phyloP scores from a whole-genome alignment of 2,113 vertebrate species.

The Microcebus ravelobensis region DNA sequence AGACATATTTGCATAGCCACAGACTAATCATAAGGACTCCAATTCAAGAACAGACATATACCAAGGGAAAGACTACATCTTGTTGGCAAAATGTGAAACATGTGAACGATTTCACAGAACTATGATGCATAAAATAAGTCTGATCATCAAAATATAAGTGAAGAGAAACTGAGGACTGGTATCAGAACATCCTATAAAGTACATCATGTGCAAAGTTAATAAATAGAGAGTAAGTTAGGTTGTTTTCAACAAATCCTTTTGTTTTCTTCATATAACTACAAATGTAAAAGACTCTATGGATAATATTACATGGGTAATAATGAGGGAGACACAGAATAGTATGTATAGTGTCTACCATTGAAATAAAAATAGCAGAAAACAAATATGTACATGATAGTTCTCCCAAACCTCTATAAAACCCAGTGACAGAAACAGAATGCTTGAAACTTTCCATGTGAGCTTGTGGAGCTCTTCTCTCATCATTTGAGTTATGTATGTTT shows the following conservation, averaged over 20 bases:
- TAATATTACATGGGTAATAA: neutral
- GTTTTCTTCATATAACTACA: neutral
- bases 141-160: neutral
- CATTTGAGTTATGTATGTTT: neutral
- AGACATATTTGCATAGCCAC: neutral
- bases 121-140: neutral
- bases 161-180: neutral
- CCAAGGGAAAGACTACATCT: neutral
- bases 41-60: neutral
- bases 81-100: neutral
- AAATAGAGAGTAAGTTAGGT: neutral
- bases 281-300: neutral
- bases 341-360: too few species aligned
- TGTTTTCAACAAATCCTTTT: neutral
- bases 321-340: neutral
- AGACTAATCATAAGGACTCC: neutral
- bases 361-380: neutral
- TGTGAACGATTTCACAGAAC: neutral
- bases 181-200: neutral
- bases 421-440: neutral
- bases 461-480: neutral
- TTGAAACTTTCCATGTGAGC: neutral
- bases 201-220: neutral
- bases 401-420: neutral
- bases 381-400: neutral